Base-by-base conservation (phyloP, 2,113 vertebrate species). In the Micromys minutus region DNA sequence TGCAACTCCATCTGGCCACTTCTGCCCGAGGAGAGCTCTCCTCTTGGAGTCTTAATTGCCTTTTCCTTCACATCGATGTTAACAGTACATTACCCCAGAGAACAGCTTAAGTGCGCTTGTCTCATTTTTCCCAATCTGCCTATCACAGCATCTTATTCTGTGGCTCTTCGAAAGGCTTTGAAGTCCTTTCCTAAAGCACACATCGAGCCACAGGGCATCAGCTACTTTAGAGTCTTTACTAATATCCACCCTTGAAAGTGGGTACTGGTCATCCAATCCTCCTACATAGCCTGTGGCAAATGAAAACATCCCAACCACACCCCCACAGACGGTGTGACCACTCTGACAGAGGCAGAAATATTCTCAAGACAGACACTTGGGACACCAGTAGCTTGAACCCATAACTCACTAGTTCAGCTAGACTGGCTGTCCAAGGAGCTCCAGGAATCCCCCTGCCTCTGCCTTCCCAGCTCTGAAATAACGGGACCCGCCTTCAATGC, bases 111-210 rank as follows among this genome's bases (percentile, higher is more conserved):
- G n/a, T 26, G 26, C 61, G 15, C 1, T 7, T 0, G 12, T 11
- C 84, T 76, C 29, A 0, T 22, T 31, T 76, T 71, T 15, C 59
- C 67, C 45, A 59, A 45, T 24, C 52, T 29, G 81, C 45, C 80
- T 0, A 9, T 21, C 34, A 34, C 22, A 5, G 11, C 4, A 39
- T 12, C 75, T 83, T 31, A 12, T 7, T 22, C 29, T 0, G 0
- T 0, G 39, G n/a, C 7, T 47, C 34, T 12, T 2, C 0, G 52
- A 24, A 4, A 19, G 22, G 1, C 15, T 65, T 16, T 21, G 4
- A 77, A 36, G 45, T 42, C 26, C 36, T 9, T 50, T 45, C 52
- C 50, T 21, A 34, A 86, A 89, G 26, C 10, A 19, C 55, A 75
- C 21, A 24, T 16, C 0, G 4, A 16, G 21, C 12, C 77, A 4